These are phyloP conservation scores for Mustela lutreola DNA, from an alignment of 2,113 vertebrate species.

Conservation along the genomic window DNA sequence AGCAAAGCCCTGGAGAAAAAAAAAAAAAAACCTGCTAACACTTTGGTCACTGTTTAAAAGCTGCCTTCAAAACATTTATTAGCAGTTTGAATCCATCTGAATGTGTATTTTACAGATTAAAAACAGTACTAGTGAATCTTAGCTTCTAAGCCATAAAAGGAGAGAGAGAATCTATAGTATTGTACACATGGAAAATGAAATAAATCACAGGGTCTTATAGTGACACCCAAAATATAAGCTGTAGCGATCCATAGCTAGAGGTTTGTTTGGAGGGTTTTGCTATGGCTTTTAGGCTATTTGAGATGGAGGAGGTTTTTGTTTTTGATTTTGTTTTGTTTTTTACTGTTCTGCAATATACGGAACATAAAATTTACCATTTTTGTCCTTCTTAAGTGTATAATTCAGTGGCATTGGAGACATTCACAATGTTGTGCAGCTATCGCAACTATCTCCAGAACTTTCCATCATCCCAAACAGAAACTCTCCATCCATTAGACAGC, in stretches of 20 bases:
- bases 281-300: not conserved
- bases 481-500: not conserved
- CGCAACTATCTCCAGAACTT: not conserved
- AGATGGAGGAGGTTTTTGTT: not conserved
- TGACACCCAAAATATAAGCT: not conserved
- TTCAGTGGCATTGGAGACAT: not conserved
- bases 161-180: constrained; percentile 62
- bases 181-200: not conserved
- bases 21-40: constrained; percentile 34
- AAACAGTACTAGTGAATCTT: not conserved
- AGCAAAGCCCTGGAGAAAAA: not conserved
- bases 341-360: not conserved
- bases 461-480: not conserved
- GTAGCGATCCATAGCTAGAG: accelerated
- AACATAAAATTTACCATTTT: not conserved
- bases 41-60: constrained; percentile 65
- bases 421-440: not conserved
- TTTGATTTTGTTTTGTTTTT: not conserved
- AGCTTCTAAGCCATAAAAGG: constrained; percentile 80
- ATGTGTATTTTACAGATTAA: constrained; percentile 60
- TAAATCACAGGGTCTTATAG: not conserved
- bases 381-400: not conserved
- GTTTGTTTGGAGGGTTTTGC: not conserved
- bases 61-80: constrained; percentile 42
- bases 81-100: constrained; percentile 46